Evolutionary conservation across 2,113 vertebrate species (phyloP).

Genomic region (Paramormyrops kingsleyae): DNA sequence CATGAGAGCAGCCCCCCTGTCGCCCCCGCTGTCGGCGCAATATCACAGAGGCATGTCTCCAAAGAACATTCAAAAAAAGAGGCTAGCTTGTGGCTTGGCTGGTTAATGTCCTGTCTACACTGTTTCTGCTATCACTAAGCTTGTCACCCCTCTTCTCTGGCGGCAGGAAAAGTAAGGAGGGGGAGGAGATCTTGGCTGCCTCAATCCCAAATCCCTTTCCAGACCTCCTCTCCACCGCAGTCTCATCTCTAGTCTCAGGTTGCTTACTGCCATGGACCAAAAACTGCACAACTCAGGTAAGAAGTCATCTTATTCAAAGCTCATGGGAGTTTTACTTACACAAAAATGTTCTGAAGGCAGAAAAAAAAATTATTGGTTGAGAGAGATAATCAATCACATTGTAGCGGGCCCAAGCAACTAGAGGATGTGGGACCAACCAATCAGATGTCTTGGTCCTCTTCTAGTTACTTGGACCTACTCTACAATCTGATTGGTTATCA

Average conservation of each 20-base stretch:
- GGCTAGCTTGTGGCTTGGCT: not conserved
- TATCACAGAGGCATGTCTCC: not conserved
- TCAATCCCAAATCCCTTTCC: conserved; percentile 78
- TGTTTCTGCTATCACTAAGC: not conserved
- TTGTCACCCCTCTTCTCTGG: conserved; percentile 14
- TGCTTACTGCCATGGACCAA: conserved; percentile 80
- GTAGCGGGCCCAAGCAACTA: too few relatives aligned
- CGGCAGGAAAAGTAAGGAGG: conserved; percentile 58
- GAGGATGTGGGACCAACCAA: too few relatives aligned
- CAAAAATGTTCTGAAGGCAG: too few relatives aligned
- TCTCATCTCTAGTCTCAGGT: conserved; percentile 69
- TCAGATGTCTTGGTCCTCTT: too few relatives aligned
- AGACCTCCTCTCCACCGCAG: conserved; percentile 69
- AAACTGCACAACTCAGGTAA: conserved; percentile 82
- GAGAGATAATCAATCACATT: too few relatives aligned
- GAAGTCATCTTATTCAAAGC: conserved; percentile 23
- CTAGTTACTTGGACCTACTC: too few relatives aligned
- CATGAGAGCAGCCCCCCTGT: not conserved
- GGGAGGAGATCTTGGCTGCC: conserved; percentile 62
- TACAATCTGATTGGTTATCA: too few relatives aligned
- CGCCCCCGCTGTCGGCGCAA: not conserved
- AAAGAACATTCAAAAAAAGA: not conserved
- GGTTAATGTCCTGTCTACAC: not conserved
- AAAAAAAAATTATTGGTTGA: too few relatives aligned
- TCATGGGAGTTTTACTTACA: too few relatives aligned